phyloP scores from a whole-genome alignment of 2,113 vertebrate species.

The Ranitomeya imitator region DNA sequence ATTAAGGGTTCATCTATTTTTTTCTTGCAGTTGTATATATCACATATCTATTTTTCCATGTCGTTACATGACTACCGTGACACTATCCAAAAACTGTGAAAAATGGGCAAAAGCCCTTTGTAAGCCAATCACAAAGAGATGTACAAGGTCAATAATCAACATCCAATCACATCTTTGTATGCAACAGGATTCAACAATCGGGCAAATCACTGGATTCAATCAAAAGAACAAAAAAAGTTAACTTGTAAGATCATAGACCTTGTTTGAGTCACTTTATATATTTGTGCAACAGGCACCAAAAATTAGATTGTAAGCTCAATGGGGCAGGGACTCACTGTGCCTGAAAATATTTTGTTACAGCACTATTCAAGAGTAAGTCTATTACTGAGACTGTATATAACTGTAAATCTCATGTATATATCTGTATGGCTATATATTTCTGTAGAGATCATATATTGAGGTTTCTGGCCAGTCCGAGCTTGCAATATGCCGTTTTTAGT shows the following conservation, averaged over 20 bases:
- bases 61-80: background rate
- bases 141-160: background rate
- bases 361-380: constrained; percentile 26
- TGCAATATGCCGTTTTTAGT: constrained; percentile 36
- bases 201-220: background rate
- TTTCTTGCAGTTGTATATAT: too few relatives aligned
- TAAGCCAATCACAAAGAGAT: background rate
- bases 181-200: background rate
- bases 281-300: constrained; percentile 43
- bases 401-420: constrained; percentile 32
- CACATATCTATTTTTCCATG: background rate
- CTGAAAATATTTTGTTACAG: constrained; percentile 49
- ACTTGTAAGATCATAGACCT: background rate
- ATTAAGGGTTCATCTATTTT: too few relatives aligned
- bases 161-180: background rate
- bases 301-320: constrained; percentile 50
- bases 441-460: constrained; percentile 16
- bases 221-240: fast-evolving
- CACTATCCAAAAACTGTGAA: background rate
- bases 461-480: background rate
- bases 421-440: constrained; percentile 15
- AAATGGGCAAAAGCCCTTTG: background rate
- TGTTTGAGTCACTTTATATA: constrained; percentile 34
- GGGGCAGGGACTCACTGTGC: constrained; percentile 48
- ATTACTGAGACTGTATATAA: constrained; percentile 35